These are phyloP conservation scores for Corythaeola cristata DNA, from an alignment of 2,113 vertebrate genomes.

Conservation along the genomic window DNA sequence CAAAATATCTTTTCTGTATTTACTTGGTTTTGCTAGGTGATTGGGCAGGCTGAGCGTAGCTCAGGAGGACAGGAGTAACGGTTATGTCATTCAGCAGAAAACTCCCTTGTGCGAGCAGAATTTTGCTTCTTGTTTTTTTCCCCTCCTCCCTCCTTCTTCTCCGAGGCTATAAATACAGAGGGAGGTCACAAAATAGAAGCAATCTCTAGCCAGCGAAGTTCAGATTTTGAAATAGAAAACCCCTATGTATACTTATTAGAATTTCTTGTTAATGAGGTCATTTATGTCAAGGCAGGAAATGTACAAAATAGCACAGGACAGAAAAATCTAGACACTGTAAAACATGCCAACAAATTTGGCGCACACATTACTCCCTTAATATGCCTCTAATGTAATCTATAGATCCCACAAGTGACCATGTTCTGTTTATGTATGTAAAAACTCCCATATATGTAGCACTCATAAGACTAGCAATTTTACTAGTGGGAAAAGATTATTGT, in stretches of 20 bases:
- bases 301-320: constrained; percentile 22
- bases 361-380: constrained; percentile 7
- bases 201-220: background rate
- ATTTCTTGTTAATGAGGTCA: constrained; percentile 61
- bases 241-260: background rate
- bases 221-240: background rate
- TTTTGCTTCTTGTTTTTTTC: background rate
- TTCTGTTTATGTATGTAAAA: constrained; percentile 29
- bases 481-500: constrained; percentile 56
- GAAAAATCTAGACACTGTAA: constrained; percentile 44
- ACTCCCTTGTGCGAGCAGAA: background rate
- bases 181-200: background rate
- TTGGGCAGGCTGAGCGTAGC: background rate
- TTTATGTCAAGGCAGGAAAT: constrained; percentile 61
- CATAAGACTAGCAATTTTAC: constrained; percentile 50
- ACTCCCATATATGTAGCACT: constrained; percentile 28
- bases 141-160: background rate
- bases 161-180: background rate
- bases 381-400: constrained; percentile 42
- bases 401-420: constrained; percentile 45
- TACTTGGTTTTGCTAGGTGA: background rate
- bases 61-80: background rate
- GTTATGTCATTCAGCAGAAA: constrained; percentile 50
- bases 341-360: constrained; percentile 33
- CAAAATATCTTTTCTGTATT: constrained; percentile 12